Evolutionary conservation across 2,797 vertebrate species (phyloP).

Genomic region (Chelon labrosus): DNA sequence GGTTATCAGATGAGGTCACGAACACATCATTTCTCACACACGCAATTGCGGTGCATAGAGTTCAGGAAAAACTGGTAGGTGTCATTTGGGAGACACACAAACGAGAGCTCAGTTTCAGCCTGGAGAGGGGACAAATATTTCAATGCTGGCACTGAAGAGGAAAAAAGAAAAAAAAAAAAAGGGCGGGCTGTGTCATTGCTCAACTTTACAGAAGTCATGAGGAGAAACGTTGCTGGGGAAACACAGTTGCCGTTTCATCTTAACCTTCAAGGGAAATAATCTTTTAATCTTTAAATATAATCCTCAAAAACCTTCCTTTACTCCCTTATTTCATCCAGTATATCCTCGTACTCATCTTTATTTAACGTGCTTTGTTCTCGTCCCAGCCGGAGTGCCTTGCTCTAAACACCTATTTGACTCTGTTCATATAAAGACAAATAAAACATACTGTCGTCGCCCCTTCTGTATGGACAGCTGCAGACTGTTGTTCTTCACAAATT

Average conservation of each 20-base stretch:
- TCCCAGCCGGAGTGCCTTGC: neutral
- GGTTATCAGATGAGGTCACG: slow-evolving; percentile 63
- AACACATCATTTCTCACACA: slow-evolving; percentile 57
- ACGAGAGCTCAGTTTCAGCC: slow-evolving; percentile 42
- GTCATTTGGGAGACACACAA: slow-evolving; percentile 52
- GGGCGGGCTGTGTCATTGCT: neutral
- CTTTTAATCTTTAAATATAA: slow-evolving; percentile 12
- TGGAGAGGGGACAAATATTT: slow-evolving; percentile 28
- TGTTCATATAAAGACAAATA: slow-evolving; percentile 31
- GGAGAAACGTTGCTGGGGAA: slow-evolving; percentile 2
- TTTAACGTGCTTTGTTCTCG: neutral
- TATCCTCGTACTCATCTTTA: slow-evolving; percentile 16
- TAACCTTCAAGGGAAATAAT: neutral
- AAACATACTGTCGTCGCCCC: slow-evolving; percentile 31
- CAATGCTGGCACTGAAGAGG: slow-evolving; percentile 1
- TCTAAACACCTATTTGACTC: slow-evolving; percentile 16
- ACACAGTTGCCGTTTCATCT: neutral
- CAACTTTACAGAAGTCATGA: neutral
- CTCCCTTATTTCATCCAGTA: neutral
- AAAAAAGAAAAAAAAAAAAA: neutral
- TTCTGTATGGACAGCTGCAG: slow-evolving; percentile 74
- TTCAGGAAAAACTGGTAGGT: slow-evolving; percentile 53
- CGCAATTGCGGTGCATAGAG: slow-evolving; percentile 48
- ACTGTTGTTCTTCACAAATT: slow-evolving; percentile 61
- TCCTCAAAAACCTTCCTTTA: slow-evolving; percentile 5